These are phyloP conservation scores for Heterotis niloticus DNA, from an alignment of 2,113 vertebrate genomes.

Conservation along the genomic window DNA sequence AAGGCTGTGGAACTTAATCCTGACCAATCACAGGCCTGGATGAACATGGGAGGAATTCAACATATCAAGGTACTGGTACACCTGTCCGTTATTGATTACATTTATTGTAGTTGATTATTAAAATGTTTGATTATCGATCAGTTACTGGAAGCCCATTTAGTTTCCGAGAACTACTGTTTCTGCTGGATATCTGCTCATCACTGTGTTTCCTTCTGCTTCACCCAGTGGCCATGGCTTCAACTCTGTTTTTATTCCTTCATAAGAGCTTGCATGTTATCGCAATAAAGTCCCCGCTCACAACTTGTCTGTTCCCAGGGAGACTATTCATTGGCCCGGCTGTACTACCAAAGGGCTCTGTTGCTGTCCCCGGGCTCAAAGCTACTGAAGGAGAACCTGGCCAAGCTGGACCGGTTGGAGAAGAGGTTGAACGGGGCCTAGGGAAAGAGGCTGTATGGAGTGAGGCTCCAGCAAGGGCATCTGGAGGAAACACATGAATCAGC, in stretches of 20 bases:
- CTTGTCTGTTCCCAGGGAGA: slow-evolving; percentile 72
- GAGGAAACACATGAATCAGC: neutral
- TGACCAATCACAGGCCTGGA: slow-evolving; percentile 93
- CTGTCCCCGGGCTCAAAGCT: slow-evolving; percentile 86
- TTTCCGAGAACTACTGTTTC: neutral
- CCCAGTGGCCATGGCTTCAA: neutral
- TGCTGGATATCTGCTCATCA: neutral
- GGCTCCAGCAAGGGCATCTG: neutral
- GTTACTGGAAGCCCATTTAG: neutral
- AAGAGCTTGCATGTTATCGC: no score
- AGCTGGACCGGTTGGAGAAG: slow-evolving; percentile 87
- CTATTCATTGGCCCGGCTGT: slow-evolving; percentile 79
- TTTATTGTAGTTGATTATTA: neutral
- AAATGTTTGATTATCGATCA: neutral
- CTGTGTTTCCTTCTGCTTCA: neutral
- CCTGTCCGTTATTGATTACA: neutral
- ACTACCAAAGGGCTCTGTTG: slow-evolving; percentile 82
- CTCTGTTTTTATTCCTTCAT: neutral
- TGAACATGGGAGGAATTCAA: slow-evolving; percentile 98
- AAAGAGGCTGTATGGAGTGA: neutral
- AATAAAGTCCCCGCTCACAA: neutral
- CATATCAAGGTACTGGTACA: slow-evolving; percentile 86
- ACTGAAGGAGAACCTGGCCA: slow-evolving; percentile 90
- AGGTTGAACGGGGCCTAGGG: slow-evolving; percentile 64
- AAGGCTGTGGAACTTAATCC: slow-evolving; percentile 83